These are phyloP conservation scores for Noctua pronuba DNA, from an alignment of 2,888 invertebrate genomes.

Conservation along the genomic window DNA sequence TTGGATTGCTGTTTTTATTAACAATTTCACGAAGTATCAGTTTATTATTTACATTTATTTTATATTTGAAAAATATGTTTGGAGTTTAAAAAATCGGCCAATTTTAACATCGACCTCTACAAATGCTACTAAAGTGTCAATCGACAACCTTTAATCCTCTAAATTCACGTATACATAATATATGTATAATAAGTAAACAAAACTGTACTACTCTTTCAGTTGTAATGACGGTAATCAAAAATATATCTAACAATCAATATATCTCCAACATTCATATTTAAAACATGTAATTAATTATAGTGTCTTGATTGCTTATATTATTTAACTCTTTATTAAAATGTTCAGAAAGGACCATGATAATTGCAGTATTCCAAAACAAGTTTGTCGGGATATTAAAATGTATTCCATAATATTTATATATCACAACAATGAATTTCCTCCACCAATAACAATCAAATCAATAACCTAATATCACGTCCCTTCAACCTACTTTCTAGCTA, in stretches of 20 bases:
- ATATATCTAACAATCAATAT: slow-evolving; percentile 29
- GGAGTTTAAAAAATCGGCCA: not conserved
- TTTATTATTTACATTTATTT: not conserved
- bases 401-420: slow-evolving; percentile 38
- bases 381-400: slow-evolving; percentile 20
- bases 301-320: slow-evolving; percentile 26
- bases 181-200: not conserved
- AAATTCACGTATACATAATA: not conserved
- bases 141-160: not conserved
- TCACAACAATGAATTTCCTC: slow-evolving; percentile 54
- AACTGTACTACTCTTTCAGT: slow-evolving; percentile 1
- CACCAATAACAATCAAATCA: slow-evolving; percentile 52
- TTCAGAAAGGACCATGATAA: slow-evolving; percentile 43
- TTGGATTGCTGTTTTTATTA: slow-evolving; percentile 1
- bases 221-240: slow-evolving; percentile 23
- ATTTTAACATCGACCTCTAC: not conserved
- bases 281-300: slow-evolving; percentile 22
- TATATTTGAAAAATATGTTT: not conserved
- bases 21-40: not conserved
- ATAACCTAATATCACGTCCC: slow-evolving; percentile 61
- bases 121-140: slow-evolving; percentile 11
- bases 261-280: slow-evolving; percentile 23
- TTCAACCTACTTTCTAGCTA: slow-evolving; percentile 47
- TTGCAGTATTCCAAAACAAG: slow-evolving; percentile 11
- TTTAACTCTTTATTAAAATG: slow-evolving; percentile 2